Percentiles rank a stretch among this genome's conserved stretches.
These are phyloP conservation scores for Contarinia nasturtii DNA, from an alignment of 1,140 invertebrate species.

Conservation along the genomic window DNA sequence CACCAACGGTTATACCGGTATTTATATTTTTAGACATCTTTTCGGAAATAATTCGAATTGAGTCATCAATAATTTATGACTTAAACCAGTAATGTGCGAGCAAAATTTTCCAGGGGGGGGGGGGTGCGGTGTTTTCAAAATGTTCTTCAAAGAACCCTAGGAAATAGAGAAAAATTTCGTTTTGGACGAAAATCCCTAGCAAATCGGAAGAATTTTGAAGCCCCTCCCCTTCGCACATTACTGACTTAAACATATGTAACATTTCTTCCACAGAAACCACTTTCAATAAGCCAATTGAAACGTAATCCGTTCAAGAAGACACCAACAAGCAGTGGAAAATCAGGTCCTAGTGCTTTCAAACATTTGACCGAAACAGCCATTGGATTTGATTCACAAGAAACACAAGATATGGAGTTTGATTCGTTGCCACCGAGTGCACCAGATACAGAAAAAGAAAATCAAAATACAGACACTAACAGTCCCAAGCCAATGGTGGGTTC, in stretches of 20 bases:
- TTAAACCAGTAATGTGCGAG: no score
- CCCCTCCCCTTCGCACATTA: no score
- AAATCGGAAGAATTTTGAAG: no score
- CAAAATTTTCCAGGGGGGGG: no score
- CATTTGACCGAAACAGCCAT: slow-evolving; percentile 4
- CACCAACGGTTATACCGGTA: slow-evolving; percentile 1
- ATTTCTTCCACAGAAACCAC: slow-evolving; percentile 2
- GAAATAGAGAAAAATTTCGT: no score
- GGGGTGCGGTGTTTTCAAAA: no score
- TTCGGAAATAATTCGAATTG: no score
- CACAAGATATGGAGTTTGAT: slow-evolving; percentile 5
- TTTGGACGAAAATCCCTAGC: no score
- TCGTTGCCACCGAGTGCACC: slow-evolving; percentile 8
- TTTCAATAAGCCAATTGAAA: neutral
- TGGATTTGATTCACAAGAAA: neutral
- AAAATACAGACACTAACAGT: slow-evolving; percentile 8
- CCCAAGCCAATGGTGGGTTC: slow-evolving; percentile 11
- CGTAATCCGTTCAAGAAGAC: slow-evolving; percentile 4
- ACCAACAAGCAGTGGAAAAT: neutral
- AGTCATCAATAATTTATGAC: no score
- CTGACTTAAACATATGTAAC: no score
- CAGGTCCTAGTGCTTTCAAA: neutral
- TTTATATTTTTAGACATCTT: no score
- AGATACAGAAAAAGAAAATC: neutral
- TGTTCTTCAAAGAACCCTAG: no score